phyloP scores from a whole-genome alignment of 2,113 vertebrate species.

The Podilymbus podiceps region DNA sequence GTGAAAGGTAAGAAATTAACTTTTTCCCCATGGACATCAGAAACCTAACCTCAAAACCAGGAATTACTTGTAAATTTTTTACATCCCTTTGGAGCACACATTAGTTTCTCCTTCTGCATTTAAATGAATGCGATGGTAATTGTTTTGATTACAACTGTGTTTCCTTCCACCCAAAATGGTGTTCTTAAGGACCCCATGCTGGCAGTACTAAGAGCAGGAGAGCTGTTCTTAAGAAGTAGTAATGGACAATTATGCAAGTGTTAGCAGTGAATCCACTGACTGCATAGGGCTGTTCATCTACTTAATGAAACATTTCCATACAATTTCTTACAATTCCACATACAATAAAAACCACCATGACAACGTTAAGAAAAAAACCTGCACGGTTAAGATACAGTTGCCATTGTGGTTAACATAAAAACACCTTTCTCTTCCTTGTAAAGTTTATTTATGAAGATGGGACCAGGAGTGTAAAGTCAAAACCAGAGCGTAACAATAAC shows the following conservation, averaged over 20 bases:
- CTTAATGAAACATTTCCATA: slow-evolving; percentile 2
- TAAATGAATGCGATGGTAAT: slow-evolving; percentile 66
- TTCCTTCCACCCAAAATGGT: slow-evolving; percentile 67
- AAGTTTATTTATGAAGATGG: background rate
- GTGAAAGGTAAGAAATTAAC: slow-evolving; percentile 68
- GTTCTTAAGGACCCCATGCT: slow-evolving; percentile 68
- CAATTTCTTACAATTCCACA: background rate
- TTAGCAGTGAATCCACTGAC: background rate
- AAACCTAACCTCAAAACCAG: slow-evolving; percentile 62
- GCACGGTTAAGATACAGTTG: background rate
- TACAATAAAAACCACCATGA: background rate
- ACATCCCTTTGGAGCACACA: slow-evolving; percentile 46
- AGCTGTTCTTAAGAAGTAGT: slow-evolving; percentile 62
- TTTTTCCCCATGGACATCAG: slow-evolving; percentile 69
- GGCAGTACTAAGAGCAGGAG: slow-evolving; percentile 44
- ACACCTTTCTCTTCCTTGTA: background rate
- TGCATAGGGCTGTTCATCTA: background rate
- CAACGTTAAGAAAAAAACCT: background rate
- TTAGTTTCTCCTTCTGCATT: slow-evolving; percentile 63
- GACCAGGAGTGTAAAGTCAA: background rate
- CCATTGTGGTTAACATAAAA: background rate
- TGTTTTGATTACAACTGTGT: slow-evolving; percentile 70
- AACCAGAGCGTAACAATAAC: background rate
- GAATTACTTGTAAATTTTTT: slow-evolving; percentile 58
- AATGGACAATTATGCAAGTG: slow-evolving; percentile 58